phyloP scores from a whole-genome alignment of 2,113 vertebrate species.

The Sebastes fasciatus region DNA sequence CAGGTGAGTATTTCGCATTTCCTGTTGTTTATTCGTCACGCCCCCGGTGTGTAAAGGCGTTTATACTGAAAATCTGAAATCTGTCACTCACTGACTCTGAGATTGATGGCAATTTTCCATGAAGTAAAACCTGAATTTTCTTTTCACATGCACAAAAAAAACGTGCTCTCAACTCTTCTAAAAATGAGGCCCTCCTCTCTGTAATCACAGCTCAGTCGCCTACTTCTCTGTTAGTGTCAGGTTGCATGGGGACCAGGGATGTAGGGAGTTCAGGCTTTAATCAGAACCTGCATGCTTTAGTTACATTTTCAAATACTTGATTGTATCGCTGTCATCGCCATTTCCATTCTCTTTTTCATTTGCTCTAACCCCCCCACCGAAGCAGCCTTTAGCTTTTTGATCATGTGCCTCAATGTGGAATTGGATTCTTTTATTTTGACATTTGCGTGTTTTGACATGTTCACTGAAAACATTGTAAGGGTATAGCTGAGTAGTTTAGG shows the following conservation, averaged over 20 bases:
- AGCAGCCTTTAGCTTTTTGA: conserved; percentile 15
- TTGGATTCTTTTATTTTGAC: conserved; percentile 32
- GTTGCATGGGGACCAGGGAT: conserved; percentile 34
- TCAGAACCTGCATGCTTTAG: conserved; percentile 51
- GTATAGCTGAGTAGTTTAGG: conserved; percentile 14
- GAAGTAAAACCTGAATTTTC: background rate
- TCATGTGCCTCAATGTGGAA: conserved; percentile 11
- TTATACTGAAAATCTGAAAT: background rate
- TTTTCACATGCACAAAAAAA: background rate
- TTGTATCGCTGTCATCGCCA: conserved; percentile 46
- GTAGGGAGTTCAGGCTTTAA: conserved; percentile 31
- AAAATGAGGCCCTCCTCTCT: conserved; percentile 26
- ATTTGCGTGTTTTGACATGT: conserved; percentile 57
- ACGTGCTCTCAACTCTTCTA: background rate
- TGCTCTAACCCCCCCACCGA: conserved; percentile 1
- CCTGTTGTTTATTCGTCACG: background rate
- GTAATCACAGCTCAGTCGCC: conserved; percentile 33
- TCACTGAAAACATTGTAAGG: conserved; percentile 31
- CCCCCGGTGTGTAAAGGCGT: background rate
- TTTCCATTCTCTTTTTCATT: conserved; percentile 12
- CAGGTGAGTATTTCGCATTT: background rate
- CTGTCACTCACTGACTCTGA: background rate
- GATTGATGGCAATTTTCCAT: background rate
- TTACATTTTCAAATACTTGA: conserved; percentile 41
- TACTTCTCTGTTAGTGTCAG: conserved; percentile 19